Conservation (phyloP, 2,113 vertebrate species). For the Scolopax mira region DNA sequence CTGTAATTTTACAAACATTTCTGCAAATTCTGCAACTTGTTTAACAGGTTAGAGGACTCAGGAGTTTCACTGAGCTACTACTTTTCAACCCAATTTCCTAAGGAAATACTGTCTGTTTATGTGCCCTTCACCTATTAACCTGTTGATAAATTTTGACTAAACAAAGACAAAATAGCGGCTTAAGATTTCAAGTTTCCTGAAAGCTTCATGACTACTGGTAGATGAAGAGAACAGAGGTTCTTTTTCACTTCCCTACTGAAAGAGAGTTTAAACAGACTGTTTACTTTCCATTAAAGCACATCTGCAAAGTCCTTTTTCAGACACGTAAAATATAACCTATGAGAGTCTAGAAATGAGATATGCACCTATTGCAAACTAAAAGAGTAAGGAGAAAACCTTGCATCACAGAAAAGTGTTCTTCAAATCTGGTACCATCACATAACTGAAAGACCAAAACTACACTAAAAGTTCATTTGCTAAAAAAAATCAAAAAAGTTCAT, state of each 20-base stretch:
- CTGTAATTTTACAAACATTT: not conserved
- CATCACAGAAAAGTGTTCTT: not conserved
- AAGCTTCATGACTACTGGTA: not conserved
- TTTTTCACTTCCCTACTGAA: not conserved
- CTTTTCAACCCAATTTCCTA: not conserved
- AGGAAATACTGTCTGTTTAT: not conserved
- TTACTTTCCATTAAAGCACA: not conserved
- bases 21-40: not conserved
- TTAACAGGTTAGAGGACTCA: not conserved
- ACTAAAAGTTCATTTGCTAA: not conserved
- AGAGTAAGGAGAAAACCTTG: not conserved
- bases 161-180: not conserved
- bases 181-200: not conserved
- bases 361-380: not conserved
- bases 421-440: not conserved
- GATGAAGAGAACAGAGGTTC: not conserved
- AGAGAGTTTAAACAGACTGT: not conserved
- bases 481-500: not conserved
- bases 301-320: not conserved
- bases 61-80: not conserved
- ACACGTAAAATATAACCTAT: not conserved
- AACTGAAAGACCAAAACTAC: not conserved
- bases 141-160: not conserved
- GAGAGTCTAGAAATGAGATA: not conserved
- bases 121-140: not conserved